Evolutionary conservation across 2,888 invertebrate genomes (phyloP).

Genomic region (Eupithecia tripunctaria): DNA sequence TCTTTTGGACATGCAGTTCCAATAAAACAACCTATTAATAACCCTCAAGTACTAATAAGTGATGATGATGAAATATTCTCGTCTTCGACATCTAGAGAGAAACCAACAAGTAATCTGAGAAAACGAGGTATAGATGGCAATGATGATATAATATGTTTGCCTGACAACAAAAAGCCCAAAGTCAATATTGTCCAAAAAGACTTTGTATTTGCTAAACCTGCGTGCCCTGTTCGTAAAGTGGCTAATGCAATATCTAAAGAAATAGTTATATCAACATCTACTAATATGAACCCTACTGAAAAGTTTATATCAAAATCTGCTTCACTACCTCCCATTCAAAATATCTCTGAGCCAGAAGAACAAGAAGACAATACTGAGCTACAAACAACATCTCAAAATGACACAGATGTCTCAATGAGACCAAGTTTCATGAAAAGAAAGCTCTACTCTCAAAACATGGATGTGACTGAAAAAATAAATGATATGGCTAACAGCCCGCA

Average conservation of each 20-base stretch:
- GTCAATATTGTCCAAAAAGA: constrained; percentile 47
- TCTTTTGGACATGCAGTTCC: constrained; percentile 34
- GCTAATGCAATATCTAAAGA: constrained; percentile 50
- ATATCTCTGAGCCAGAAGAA: constrained; percentile 37
- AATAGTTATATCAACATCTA: constrained; percentile 56
- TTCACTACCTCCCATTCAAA: constrained; percentile 21
- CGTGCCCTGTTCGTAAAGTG: constrained; percentile 57
- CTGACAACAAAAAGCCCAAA: constrained; percentile 55
- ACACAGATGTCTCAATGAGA: constrained; percentile 64
- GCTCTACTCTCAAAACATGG: constrained; percentile 73
- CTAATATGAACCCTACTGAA: constrained; percentile 48
- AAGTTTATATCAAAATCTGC: constrained; percentile 57
- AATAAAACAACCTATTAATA: too few relatives aligned
- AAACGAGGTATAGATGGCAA: constrained; percentile 53
- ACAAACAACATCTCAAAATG: constrained; percentile 33
- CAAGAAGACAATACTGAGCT: constrained; percentile 33
- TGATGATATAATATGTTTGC: constrained; percentile 44
- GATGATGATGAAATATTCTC: constrained; percentile 62
- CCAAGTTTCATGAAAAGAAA: constrained; percentile 78
- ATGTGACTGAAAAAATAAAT: constrained; percentile 61
- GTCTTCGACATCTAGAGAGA: constrained; percentile 46
- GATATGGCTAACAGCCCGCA: constrained; percentile 65
- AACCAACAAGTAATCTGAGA: constrained; percentile 33
- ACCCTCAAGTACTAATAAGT: constrained; percentile 46
- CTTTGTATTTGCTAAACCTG: constrained; percentile 66